Percentiles rank a stretch among this genome's conserved stretches.
These are phyloP conservation scores for Ranitomeya variabilis DNA, from an alignment of 2,113 vertebrate species.

Conservation along the genomic window DNA sequence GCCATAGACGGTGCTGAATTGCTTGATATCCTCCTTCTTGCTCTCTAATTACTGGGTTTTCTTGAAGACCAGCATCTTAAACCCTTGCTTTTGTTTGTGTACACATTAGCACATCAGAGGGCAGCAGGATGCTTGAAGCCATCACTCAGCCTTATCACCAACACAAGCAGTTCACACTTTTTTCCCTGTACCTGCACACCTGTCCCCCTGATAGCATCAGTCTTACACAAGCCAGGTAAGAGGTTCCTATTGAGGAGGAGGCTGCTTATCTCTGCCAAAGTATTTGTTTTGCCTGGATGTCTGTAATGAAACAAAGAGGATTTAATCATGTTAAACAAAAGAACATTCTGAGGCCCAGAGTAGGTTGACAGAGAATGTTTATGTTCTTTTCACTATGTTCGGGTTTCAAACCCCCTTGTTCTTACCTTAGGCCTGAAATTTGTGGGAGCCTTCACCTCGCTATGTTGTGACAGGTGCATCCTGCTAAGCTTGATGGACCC, in stretches of 20 bases:
- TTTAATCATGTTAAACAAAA: conserved; percentile 57
- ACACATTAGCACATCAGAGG: conserved; percentile 18
- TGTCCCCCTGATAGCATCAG: conserved; percentile 52
- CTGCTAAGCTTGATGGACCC: conserved; percentile 15
- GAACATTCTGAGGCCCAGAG: conserved; percentile 8
- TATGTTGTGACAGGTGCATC: conserved; percentile 56
- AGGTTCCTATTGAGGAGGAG: conserved; percentile 40
- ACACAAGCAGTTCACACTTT: conserved; percentile 53
- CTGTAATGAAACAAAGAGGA: conserved; percentile 59
- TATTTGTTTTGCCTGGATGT: conserved; percentile 58
- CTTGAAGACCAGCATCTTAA: background rate
- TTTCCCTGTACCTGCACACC: conserved; percentile 51
- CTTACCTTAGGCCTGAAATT: conserved; percentile 28
- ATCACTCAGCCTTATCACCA: conserved; percentile 50
- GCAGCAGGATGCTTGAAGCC: conserved; percentile 5
- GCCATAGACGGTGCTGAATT: background rate
- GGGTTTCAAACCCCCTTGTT: conserved; percentile 29
- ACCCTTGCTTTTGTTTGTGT: conserved; percentile 8
- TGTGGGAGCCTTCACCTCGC: conserved; percentile 13
- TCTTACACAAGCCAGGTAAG: conserved; percentile 55
- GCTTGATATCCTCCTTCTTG: background rate
- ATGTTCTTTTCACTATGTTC: conserved; percentile 48
- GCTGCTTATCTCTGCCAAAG: conserved; percentile 47
- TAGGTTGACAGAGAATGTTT: conserved; percentile 4
- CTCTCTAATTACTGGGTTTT: background rate